Conservation (phyloP, 2,113 vertebrate genomes). For the Ochotona curzoniae region DNA sequence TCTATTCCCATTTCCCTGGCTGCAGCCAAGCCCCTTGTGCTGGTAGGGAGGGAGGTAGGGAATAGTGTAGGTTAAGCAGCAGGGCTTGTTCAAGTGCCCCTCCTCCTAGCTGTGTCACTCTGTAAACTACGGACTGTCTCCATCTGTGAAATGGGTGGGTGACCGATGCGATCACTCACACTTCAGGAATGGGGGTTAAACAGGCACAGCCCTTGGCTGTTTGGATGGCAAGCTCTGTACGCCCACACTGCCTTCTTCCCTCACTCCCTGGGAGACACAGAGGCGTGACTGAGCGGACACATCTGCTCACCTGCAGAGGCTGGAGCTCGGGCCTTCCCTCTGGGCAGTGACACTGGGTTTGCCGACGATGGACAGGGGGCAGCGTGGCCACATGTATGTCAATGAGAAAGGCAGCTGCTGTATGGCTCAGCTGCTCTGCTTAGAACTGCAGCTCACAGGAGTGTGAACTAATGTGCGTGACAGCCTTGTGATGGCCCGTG, state of each 20-base stretch:
- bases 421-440: neutral
- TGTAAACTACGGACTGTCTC: neutral
- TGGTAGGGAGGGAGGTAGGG: neutral
- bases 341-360: rapidly evolving
- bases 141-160: neutral
- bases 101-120: neutral
- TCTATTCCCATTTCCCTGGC: neutral
- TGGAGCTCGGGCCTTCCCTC: rapidly evolving
- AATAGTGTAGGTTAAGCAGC: neutral
- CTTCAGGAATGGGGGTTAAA: neutral
- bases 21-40: neutral
- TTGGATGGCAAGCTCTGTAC: too few species aligned
- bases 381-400: rapidly evolving
- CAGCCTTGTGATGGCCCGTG: neutral
- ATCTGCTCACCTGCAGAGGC: neutral
- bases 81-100: neutral
- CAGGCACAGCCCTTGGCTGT: neutral
- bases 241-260: too few species aligned
- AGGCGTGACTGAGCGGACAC: too few species aligned
- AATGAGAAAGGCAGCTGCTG: neutral
- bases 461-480: slow-evolving; percentile 22
- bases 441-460: slow-evolving; percentile 30
- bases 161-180: neutral
- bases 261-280: neutral
- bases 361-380: rapidly evolving